Base-by-base conservation (phyloP, 2,797 vertebrate genomes). In the Lithobates pipiens region DNA sequence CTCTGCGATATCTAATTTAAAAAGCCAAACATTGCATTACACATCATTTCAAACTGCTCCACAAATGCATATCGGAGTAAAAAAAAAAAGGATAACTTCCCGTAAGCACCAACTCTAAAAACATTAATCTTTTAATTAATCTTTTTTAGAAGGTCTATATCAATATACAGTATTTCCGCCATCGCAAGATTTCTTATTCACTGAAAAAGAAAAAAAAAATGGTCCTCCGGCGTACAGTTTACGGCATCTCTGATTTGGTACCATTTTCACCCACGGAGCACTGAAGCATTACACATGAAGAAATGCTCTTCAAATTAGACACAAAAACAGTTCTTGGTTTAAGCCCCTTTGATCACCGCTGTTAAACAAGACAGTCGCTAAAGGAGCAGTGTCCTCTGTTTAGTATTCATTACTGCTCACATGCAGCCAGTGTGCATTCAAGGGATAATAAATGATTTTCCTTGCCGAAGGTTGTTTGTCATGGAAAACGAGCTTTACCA, bases 371-470 rank as follows among this genome's bases (percentile, higher is more conserved):
- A 71, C 68, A 83, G 80, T 83, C 76, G 42, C 80, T 75, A 79
- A 83, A 74, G 46, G 39, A 86, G 80, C 76, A 78, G 80, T 86
- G 81, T 83, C 80, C 85, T 42, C 85, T 86, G 70, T n/a, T 86
- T 86, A 86, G 85, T 86, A 86, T 86, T 86, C 85, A 86, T 86
- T 86, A 83, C 85, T 83, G 80, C 75, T 86, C 61, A 75, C 80
- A 83, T 32, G 25, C 80, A 83, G 85, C 85, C 85, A 79, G 80
- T 86, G 85, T 86, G 85, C 85, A 83, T 83, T 86, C 85, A 86
- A 83, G 80, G 75, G 80, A 86, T 86, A 86, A 86, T 83, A 86
- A 86, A 86, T 86, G 85, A 86, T 86, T 86, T 86, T 86, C 85
- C 85, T 86, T 83, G 85, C 85, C 85, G 80, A 86, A 83, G 85